Conservation (phyloP, 2,113 vertebrate species). For the Diadophis punctatus region DNA sequence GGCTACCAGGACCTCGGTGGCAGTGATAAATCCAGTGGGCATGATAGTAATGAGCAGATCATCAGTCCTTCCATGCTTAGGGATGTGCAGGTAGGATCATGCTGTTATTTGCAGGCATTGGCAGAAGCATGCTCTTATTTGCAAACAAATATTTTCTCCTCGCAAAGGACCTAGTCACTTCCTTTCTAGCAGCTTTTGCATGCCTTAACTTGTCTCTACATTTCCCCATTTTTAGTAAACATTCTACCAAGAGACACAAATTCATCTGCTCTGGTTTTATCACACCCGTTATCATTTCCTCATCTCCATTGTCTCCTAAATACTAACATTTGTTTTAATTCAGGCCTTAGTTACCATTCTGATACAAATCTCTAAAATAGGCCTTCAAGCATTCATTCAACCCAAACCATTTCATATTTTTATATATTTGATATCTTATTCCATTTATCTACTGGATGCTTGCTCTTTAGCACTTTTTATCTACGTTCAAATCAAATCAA, state of each 20-base stretch:
- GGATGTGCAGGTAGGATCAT: neutral
- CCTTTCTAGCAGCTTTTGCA: neutral
- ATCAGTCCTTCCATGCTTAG: neutral
- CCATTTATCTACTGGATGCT: neutral
- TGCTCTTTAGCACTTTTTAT: neutral
- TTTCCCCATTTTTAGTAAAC: neutral
- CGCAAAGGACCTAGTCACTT: neutral
- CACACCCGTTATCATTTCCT: neutral
- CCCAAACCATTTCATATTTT: neutral
- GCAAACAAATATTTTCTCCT: neutral
- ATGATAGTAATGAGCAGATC: neutral
- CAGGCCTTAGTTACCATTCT: neutral
- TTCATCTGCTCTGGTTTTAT: neutral
- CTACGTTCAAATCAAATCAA: neutral
- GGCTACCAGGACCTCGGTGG: neutral
- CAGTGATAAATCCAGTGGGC: neutral
- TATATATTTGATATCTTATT: neutral
- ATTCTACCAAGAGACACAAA: neutral
- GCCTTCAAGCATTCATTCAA: neutral
- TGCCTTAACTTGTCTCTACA: neutral
- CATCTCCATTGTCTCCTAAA: neutral
- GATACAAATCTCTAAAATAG: neutral
- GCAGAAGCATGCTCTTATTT: neutral
- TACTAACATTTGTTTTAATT: neutral
- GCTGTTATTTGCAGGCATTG: neutral